phyloP scores from a whole-genome alignment of 2,797 vertebrate species.

The Anguilla anguilla region DNA sequence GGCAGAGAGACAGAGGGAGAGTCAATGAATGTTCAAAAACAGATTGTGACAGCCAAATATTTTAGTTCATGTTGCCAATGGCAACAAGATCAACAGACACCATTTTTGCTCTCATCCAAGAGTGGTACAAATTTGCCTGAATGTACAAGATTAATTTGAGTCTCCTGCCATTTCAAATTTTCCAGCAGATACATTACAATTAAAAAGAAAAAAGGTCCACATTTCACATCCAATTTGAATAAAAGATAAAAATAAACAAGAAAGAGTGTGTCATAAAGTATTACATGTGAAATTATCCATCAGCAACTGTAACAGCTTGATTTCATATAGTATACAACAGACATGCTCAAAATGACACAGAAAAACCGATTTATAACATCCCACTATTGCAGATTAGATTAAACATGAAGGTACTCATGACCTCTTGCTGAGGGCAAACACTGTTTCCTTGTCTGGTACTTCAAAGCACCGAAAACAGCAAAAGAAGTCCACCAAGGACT shows the following conservation, averaged over 20 bases:
- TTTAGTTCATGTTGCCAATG: not conserved
- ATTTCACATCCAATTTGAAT: conserved; percentile 13
- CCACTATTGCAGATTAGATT: conserved; percentile 65
- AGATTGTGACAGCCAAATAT: not conserved
- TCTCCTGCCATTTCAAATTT: conserved; percentile 5
- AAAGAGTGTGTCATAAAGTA: not conserved
- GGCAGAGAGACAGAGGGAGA: not conserved
- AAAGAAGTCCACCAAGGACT: conserved; percentile 54
- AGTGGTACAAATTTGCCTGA: not conserved
- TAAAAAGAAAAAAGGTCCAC: not conserved
- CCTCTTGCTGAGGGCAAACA: conserved; percentile 59
- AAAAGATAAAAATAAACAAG: not conserved
- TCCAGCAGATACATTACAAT: not conserved
- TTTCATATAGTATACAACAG: conserved; percentile 60
- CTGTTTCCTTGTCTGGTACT: conserved; percentile 55
- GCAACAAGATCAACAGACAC: not conserved
- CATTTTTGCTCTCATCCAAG: not conserved
- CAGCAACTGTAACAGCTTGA: conserved; percentile 66
- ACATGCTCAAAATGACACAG: conserved; percentile 69
- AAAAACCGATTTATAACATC: conserved; percentile 64
- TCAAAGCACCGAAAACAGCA: conserved; percentile 46
- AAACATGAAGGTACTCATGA: conserved; percentile 56
- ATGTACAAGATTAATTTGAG: not conserved
- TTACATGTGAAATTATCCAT: conserved; percentile 30
- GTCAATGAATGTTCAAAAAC: not conserved